A percentile compares a stretch with the other conserved stretches of the same genome.
These are phyloP conservation scores for Psittacula echo DNA, from an alignment of 2,797 vertebrate genomes.

Conservation along the genomic window DNA sequence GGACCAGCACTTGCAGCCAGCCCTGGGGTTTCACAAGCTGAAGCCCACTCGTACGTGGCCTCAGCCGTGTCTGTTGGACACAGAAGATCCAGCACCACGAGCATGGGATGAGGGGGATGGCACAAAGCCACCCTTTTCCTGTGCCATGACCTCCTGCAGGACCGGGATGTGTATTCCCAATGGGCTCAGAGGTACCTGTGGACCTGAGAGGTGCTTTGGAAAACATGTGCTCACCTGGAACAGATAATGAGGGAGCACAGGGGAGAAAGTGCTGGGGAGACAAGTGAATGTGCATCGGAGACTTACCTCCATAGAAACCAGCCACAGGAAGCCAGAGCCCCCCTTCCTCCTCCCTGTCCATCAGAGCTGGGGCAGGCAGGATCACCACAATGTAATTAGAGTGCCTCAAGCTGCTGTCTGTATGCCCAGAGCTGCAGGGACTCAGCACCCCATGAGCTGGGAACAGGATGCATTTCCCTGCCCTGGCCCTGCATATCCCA, in stretches of 20 bases:
- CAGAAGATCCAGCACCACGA: not conserved
- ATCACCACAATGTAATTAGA: not conserved
- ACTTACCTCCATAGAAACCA: not conserved
- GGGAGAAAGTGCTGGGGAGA: not conserved
- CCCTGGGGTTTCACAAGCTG: not conserved
- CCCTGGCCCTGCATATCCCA: not conserved
- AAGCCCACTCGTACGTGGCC: not conserved
- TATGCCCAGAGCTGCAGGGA: not conserved
- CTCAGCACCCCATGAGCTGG: not conserved
- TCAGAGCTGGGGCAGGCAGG: not conserved
- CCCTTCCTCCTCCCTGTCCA: not conserved
- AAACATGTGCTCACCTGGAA: not conserved
- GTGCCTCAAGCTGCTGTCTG: not conserved
- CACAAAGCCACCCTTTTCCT: not conserved
- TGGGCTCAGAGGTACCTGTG: fast-evolving
- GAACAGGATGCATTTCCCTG: not conserved
- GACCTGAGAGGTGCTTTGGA: not conserved
- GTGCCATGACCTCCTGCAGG: not conserved
- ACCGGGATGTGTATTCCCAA: fast-evolving
- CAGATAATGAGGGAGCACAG: not conserved
- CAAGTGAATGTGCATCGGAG: not conserved
- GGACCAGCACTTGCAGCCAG: not conserved
- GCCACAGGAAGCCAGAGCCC: not conserved
- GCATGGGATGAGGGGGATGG: fast-evolving
- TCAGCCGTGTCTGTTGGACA: not conserved